Conservation (phyloP, 37 sponge, comb jelly and placozoan species). For the Halisarca cf. caerulea region DNA sequence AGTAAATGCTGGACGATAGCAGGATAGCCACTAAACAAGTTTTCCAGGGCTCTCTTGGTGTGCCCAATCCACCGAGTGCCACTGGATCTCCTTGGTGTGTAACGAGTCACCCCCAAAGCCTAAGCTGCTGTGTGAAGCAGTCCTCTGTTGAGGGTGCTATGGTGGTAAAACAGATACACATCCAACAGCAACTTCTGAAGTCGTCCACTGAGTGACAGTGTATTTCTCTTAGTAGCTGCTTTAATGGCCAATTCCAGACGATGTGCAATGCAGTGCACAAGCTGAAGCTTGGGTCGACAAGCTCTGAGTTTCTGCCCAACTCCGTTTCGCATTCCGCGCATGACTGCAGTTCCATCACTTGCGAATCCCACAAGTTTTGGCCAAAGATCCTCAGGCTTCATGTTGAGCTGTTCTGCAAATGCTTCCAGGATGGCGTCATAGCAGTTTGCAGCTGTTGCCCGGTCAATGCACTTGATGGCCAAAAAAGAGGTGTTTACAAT, state of each 20-base stretch:
- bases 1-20: not conserved
- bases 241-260: slow-evolving; percentile 10
- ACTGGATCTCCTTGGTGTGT: no score
- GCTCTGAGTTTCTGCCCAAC: not conserved
- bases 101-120: no score
- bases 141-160: no score
- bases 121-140: no score
- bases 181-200: no score
- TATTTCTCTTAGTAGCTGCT: not conserved
- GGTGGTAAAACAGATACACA: no score
- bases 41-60: no score
- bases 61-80: no score
- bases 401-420: not conserved
- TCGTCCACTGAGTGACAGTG: no score
- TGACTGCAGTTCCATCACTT: slow-evolving; percentile 20
- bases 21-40: no score
- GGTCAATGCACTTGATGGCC: not conserved
- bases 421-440: not conserved
- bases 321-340: not conserved
- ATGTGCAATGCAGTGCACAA: slow-evolving; percentile 15
- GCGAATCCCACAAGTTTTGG: slow-evolving; percentile 5
- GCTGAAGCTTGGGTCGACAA: not conserved
- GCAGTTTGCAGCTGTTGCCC: not conserved
- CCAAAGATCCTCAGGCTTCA: not conserved
- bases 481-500: no score